Evolutionary conservation across 2,797 vertebrate genomes (phyloP).

Genomic region (Clarias pachynema): DNA sequence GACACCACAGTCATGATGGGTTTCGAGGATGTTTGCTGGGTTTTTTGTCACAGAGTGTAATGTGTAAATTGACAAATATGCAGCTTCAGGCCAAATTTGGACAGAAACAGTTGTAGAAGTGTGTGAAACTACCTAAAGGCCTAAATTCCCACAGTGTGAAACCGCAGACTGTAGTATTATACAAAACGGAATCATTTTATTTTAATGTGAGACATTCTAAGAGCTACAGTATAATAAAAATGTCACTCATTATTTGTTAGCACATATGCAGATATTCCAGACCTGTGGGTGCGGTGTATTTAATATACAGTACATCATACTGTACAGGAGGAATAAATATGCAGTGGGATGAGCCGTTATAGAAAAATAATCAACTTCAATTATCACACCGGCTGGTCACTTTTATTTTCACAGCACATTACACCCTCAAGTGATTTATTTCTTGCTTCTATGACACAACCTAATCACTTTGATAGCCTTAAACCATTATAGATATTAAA

Average conservation of each 20-base stretch:
- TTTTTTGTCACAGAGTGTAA: neutral
- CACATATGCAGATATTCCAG: neutral
- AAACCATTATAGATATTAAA: neutral
- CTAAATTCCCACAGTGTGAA: neutral
- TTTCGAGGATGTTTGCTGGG: neutral
- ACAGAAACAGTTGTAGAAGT: neutral
- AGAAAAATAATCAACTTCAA: neutral
- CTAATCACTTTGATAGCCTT: neutral
- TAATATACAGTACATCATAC: neutral
- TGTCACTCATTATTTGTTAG: neutral
- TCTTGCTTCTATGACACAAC: neutral
- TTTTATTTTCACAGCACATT: neutral
- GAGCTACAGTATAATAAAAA: neutral
- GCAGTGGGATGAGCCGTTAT: neutral
- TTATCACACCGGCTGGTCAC: neutral
- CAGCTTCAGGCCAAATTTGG: neutral
- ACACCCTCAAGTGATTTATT: neutral
- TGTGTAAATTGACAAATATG: neutral
- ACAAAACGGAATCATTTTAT: neutral
- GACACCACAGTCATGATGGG: neutral
- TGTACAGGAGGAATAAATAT: neutral
- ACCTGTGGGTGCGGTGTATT: neutral
- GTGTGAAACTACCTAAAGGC: neutral
- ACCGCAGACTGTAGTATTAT: neutral
- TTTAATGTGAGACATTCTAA: neutral